phyloP scores from a whole-genome alignment of 2,888 invertebrate genomes.

The Ceriagrion tenellum region DNA sequence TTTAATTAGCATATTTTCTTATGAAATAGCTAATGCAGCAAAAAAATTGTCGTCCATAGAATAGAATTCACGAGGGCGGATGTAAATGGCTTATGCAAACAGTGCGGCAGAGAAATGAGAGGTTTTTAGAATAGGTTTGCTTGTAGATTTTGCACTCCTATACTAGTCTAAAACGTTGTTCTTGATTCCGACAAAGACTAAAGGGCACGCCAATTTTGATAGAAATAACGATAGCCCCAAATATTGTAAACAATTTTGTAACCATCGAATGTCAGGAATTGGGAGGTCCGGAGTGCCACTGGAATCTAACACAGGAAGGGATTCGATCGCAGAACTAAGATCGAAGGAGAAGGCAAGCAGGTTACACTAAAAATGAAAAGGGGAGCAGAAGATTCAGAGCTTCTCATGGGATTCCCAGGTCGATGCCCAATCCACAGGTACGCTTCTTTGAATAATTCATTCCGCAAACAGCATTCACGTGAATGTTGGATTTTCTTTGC shows the following conservation, averaged over 20 bases:
- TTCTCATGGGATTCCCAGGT: not conserved
- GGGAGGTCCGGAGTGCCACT: not conserved
- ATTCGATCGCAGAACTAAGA: not conserved
- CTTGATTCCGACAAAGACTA: no score
- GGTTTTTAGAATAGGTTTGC: no score
- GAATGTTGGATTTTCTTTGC: not conserved
- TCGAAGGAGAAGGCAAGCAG: not conserved
- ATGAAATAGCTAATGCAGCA: no score
- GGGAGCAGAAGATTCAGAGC: not conserved
- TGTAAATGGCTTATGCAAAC: no score
- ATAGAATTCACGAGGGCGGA: no score
- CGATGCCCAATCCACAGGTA: conserved; percentile 17
- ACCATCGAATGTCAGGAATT: not conserved
- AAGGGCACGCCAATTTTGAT: no score
- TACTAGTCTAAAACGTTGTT: no score
- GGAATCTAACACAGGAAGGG: not conserved
- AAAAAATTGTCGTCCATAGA: no score
- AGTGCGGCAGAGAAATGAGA: no score
- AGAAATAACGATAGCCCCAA: not conserved
- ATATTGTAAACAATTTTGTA: not conserved
- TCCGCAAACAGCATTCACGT: not conserved
- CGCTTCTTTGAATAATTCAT: conserved; percentile 1
- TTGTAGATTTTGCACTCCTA: no score
- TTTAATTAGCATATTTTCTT: no score
- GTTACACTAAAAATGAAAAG: not conserved